phyloP scores from a whole-genome alignment of 2,797 vertebrate genomes.

The Uromys caudimaculatus region DNA sequence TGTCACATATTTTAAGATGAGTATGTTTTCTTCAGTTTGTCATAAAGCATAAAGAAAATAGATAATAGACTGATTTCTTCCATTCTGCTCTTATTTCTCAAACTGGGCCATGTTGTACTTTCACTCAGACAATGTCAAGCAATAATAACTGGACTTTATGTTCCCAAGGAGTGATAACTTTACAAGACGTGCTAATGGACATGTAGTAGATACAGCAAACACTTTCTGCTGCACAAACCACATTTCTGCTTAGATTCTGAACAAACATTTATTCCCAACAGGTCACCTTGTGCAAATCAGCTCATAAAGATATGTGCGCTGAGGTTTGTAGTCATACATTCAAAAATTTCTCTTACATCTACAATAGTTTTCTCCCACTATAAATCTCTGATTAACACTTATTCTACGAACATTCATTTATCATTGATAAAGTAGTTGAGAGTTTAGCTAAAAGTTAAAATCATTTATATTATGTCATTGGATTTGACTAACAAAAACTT shows the following conservation, averaged over 20 bases:
- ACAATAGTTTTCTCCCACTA: neutral
- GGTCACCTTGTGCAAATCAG: neutral
- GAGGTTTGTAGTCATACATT: neutral
- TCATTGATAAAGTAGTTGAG: neutral
- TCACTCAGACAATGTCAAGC: neutral
- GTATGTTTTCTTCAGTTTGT: neutral
- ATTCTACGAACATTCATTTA: neutral
- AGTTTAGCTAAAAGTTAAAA: slow-evolving; percentile 11
- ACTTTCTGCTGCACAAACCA: neutral
- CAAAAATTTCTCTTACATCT: neutral
- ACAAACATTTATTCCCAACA: neutral
- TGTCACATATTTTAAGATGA: neutral
- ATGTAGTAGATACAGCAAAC: neutral
- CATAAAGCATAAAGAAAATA: neutral
- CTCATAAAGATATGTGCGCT: neutral
- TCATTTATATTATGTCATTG: neutral
- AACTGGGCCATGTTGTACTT: neutral
- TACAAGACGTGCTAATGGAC: neutral
- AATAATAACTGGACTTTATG: neutral
- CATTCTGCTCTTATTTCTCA: neutral
- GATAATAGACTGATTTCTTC: neutral
- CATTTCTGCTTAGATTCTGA: neutral
- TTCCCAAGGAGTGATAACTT: neutral
- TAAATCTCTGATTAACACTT: neutral
- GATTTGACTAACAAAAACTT: neutral